Evolutionary conservation across 2,113 vertebrate species (phyloP), one percentile per base, ranked within the genome.

Genomic region (Aramus guarauna): DNA sequence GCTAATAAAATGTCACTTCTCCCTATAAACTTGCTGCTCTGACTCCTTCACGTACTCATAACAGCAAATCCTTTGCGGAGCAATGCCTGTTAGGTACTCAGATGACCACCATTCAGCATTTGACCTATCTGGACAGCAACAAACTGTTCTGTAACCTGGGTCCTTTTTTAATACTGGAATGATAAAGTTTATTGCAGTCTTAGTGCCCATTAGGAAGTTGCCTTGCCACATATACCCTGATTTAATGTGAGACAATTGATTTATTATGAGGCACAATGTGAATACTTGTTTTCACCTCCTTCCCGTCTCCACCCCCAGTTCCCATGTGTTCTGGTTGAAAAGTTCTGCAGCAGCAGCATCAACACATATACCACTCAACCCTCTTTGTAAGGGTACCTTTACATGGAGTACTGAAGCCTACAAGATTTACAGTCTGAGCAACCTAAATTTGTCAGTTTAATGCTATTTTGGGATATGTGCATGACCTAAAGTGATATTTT

Each of bases 211-310:
- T 90, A 84, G 27, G 37, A 91, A 84, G 47, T 21, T 81, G 63
- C 9, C 34, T 83, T 91, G 72, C n/a, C 71, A 60, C 56, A 68
- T 34, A 95, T 48, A 90, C 11, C 37, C 24, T 47, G n/a, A 69
- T 89, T 88, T 90, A 82, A 82, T 66, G 45, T 67, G 66, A 91
- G 50, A 23, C n/a, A 76, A 62, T 80, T 95, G 89, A 94, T 96
- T 94, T 96, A 93, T 88, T 91, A 92, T 18, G 37, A 94, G 47
- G 55, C 30, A 85, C 55, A 88, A 91, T 30, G 19, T 79, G 55
- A 91, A 88, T 73, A 80, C 47, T 94, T 89, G 74, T 96, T 96
- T 92, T 91, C 81, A 73, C 53, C 41, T 87, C 58, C 81, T 94
- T 92, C 47, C 66, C 2, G 2, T 93, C 66, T 94, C 87, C 81